These are phyloP conservation scores for Platypus cylindrus DNA, from an alignment of 2,888 invertebrate species.

Conservation along the genomic window DNA sequence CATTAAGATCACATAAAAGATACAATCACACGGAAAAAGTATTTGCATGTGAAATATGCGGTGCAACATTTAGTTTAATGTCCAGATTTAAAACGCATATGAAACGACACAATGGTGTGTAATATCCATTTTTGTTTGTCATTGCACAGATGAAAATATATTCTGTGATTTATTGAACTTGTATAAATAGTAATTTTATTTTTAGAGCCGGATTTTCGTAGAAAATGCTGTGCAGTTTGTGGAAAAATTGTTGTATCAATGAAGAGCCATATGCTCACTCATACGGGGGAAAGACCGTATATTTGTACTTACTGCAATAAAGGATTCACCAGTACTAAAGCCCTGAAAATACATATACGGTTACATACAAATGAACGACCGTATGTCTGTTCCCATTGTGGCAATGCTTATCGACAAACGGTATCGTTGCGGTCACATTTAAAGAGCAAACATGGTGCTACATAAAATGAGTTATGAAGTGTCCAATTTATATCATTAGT, in stretches of 20 bases:
- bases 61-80: slow-evolving; percentile 24
- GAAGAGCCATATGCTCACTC: slow-evolving; percentile 24
- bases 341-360: slow-evolving; percentile 23
- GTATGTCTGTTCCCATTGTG: slow-evolving; percentile 19
- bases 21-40: slow-evolving; percentile 22
- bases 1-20: slow-evolving; percentile 24
- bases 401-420: slow-evolving; percentile 24
- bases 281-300: slow-evolving; percentile 26
- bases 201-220: slow-evolving; percentile 1
- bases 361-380: slow-evolving; percentile 28
- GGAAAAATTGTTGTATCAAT: slow-evolving; percentile 23
- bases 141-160: slow-evolving; percentile 13
- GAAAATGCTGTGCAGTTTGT: neutral
- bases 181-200: neutral
- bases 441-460: slow-evolving; percentile 26
- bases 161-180: neutral
- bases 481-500: too few relatives aligned
- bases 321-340: slow-evolving; percentile 24
- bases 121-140: too few relatives aligned
- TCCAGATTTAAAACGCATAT: slow-evolving; percentile 24
- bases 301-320: slow-evolving; percentile 23
- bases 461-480: too few relatives aligned
- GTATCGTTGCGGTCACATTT: slow-evolving; percentile 25
- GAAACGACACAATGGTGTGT: slow-evolving; percentile 23
- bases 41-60: slow-evolving; percentile 27